Percentiles rank a stretch among this genome's conserved stretches.
Conservation (phyloP, 2,888 invertebrate species). For the Nephrotoma appendiculata region DNA sequence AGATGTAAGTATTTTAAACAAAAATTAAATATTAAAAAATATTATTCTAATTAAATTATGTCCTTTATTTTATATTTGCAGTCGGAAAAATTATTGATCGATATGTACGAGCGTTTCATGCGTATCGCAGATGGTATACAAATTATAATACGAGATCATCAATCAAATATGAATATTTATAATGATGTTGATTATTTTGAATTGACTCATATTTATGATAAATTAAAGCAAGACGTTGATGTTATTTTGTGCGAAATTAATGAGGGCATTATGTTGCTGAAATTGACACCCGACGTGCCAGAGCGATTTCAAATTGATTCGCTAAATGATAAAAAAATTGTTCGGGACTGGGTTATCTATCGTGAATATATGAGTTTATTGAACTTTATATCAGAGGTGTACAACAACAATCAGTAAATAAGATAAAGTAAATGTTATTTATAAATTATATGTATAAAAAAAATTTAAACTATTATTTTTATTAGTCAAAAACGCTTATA, state of each 20-base stretch:
- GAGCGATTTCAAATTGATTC: background rate
- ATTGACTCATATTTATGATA: background rate
- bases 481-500: background rate
- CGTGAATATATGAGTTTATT: background rate
- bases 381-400: background rate
- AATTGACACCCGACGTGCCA: background rate
- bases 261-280: background rate
- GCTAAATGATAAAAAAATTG: background rate
- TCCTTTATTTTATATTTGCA: background rate
- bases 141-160: background rate
- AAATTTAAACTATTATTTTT: background rate
- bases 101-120: background rate
- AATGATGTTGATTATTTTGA: background rate
- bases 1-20: background rate
- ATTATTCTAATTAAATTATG: background rate
- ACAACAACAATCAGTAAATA: background rate
- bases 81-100: background rate
- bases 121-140: background rate
- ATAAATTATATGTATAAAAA: background rate
- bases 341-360: background rate
- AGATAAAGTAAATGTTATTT: background rate
- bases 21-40: background rate
- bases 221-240: background rate
- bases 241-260: background rate
- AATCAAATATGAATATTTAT: background rate